Evolutionary conservation across 2,888 invertebrate species (phyloP).

Genomic region (Rhorus exstirpatorius): DNA sequence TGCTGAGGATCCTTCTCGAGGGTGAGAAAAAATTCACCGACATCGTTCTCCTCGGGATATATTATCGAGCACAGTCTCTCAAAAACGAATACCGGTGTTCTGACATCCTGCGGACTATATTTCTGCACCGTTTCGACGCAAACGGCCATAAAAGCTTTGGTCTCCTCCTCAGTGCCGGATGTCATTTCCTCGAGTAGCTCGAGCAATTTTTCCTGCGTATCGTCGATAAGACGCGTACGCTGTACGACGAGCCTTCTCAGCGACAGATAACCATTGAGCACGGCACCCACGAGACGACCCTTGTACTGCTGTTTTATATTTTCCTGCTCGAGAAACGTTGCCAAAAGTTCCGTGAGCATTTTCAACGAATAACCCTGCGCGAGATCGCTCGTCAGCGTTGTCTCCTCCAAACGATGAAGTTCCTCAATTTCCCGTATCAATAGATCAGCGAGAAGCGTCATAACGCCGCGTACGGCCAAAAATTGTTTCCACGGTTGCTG

Average conservation of each 20-base stretch:
- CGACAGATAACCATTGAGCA: slow-evolving; percentile 97
- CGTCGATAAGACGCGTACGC: slow-evolving; percentile 97
- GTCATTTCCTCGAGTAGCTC: slow-evolving; percentile 98
- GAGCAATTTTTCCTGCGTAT: slow-evolving; percentile 97
- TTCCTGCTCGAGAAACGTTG: slow-evolving; percentile 95
- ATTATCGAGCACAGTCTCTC: slow-evolving; percentile 98
- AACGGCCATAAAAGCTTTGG: slow-evolving; percentile 98
- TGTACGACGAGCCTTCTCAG: slow-evolving; percentile 96
- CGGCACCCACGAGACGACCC: slow-evolving; percentile 94
- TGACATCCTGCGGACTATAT: slow-evolving; percentile 95
- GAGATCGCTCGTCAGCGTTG: slow-evolving; percentile 96
- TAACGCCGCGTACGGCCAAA: slow-evolving; percentile 94
- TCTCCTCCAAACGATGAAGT: slow-evolving; percentile 95
- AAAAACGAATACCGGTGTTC: slow-evolving; percentile 99
- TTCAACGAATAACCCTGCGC: slow-evolving; percentile 97
- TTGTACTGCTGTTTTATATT: slow-evolving; percentile 96
- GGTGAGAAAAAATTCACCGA: slow-evolving; percentile 98
- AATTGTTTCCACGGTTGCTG: slow-evolving; percentile 98
- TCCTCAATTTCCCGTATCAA: slow-evolving; percentile 96
- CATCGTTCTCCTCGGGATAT: slow-evolving; percentile 98
- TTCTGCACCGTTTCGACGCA: slow-evolving; percentile 98
- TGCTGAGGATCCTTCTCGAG: slow-evolving; percentile 99
- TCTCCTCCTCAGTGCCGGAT: slow-evolving; percentile 97
- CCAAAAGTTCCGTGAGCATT: slow-evolving; percentile 94
- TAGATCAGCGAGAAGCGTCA: slow-evolving; percentile 94